Evolutionary conservation across 2,888 invertebrate species (phyloP), one percentile per base, ranked within the genome.

Genomic region (Pteria penguin): DNA sequence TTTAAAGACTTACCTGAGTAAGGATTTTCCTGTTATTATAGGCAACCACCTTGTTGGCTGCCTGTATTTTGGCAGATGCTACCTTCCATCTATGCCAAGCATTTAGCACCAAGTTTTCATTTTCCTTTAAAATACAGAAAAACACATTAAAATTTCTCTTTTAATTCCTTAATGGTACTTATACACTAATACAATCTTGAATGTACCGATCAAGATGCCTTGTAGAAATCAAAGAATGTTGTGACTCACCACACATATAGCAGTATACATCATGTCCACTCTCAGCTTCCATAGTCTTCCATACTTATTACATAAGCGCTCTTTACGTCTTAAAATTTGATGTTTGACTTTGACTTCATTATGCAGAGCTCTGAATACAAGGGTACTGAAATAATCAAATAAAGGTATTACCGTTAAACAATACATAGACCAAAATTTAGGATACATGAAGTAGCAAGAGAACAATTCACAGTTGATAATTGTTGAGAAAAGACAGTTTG

Each of bases 61-160:
- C 78, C 29, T 76, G 79, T 27, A 72, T 45, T 69, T 75, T 80
- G 2, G 79, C 81, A 75, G 73, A 86, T n/a, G 81, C 85, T 26
- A 83, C 57, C 63, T 86, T 82, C 88, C 88, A 88, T 54, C 63
- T 81, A 22, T 67, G 77, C 88, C 88, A 88, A n/a, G 74, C 74
- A 14, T 57, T 57, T 54, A 76, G 33, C 52, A 79, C 75, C 36
- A 83, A 71, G 14, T 78, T 78, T 52, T 88, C 86, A 45, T 78
- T 68, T 24, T 69, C 58, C 79, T 81, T 55, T 69, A 66, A 78
- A 76, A 72, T n/a, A n/a, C n/a, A n/a, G n/a, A n/a, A n/a, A n/a
- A n/a, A n/a, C n/a, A n/a, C n/a, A n/a, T n/a, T n/a, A n/a, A n/a
- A n/a, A n/a, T n/a, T n/a, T n/a, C n/a, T n/a, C n/a, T n/a, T n/a